A percentile compares a stretch with the other conserved stretches of the same genome.
These are phyloP conservation scores for Synanthedon formicaeformis DNA, from an alignment of 2,888 invertebrate genomes.

Conservation along the genomic window DNA sequence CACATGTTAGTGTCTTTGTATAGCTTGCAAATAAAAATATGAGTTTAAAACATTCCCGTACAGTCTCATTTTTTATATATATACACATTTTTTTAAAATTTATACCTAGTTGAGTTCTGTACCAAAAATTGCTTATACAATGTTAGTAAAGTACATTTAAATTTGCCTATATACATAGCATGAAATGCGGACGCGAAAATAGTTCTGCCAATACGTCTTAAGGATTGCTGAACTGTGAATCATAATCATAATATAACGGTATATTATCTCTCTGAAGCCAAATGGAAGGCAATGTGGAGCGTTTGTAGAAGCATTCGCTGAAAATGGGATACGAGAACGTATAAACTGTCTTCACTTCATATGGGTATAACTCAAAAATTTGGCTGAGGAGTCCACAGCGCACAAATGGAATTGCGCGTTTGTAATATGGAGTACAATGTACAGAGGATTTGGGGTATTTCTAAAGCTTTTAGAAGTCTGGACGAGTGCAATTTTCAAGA, in stretches of 20 bases:
- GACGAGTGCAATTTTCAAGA: not conserved
- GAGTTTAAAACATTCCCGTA: too few species aligned
- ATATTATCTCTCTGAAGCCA: constrained; percentile 24
- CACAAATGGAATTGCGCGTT: constrained; percentile 38
- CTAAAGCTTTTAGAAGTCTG: constrained; percentile 17
- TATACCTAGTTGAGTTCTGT: too few species aligned
- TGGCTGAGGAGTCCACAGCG: constrained; percentile 44
- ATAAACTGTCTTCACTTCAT: constrained; percentile 57
- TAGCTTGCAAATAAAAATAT: too few species aligned
- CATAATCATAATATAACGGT: not conserved
- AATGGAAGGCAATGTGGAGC: constrained; percentile 43
- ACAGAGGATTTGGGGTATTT: constrained; percentile 47
- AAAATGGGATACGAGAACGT: constrained; percentile 38
- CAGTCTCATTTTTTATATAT: too few species aligned
- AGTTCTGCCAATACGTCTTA: too few species aligned
- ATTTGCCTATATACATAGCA: too few species aligned
- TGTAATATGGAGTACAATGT: constrained; percentile 48
- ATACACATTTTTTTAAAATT: too few species aligned
- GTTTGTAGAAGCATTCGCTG: constrained; percentile 15
- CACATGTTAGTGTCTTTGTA: too few species aligned
- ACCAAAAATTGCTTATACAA: too few species aligned
- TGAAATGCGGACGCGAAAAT: too few species aligned
- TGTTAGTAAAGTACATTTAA: not conserved
- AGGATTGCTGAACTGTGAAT: not conserved
- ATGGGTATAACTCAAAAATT: constrained; percentile 58